Percentiles rank a stretch among this genome's conserved stretches.
Conservation (phyloP, 2,888 invertebrate genomes). For the Electrophaes corylata region DNA sequence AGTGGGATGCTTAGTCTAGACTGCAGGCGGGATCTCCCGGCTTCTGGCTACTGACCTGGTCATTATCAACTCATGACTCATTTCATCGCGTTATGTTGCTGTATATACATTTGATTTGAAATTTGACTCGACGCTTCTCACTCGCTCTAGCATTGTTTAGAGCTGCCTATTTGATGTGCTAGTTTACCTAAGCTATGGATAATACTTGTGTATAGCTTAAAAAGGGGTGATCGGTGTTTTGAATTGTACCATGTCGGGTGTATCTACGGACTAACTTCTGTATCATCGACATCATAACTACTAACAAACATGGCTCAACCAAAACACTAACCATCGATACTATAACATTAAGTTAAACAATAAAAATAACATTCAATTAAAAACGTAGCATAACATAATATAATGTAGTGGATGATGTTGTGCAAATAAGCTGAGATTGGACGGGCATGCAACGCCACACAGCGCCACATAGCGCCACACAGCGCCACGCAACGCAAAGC, state of each 20-base stretch:
- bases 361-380: constrained; percentile 37
- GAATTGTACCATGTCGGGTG: constrained; percentile 35
- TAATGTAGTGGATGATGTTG: constrained; percentile 53
- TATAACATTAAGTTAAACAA: constrained; percentile 41
- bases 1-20: constrained; percentile 38
- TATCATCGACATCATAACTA: constrained; percentile 21
- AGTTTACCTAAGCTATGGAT: constrained; percentile 46
- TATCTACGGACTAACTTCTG: constrained; percentile 20
- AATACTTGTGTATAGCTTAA: constrained; percentile 28
- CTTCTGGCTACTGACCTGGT: constrained; percentile 43
- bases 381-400: constrained; percentile 22
- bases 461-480: no score
- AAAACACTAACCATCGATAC: constrained; percentile 50
- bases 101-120: constrained; percentile 41
- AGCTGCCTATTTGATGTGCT: constrained; percentile 57
- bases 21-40: constrained; percentile 37
- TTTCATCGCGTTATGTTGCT: constrained; percentile 51
- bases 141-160: constrained; percentile 56
- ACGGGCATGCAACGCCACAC: constrained; percentile 75
- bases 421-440: constrained; percentile 81
- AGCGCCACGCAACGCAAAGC: constrained; percentile 70
- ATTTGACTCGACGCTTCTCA: constrained; percentile 57
- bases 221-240: constrained; percentile 55
- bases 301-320: constrained; percentile 43
- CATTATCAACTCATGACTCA: constrained; percentile 49